These are phyloP conservation scores for Cephonodes hylas DNA, from an alignment of 2,888 invertebrate genomes.

Conservation along the genomic window DNA sequence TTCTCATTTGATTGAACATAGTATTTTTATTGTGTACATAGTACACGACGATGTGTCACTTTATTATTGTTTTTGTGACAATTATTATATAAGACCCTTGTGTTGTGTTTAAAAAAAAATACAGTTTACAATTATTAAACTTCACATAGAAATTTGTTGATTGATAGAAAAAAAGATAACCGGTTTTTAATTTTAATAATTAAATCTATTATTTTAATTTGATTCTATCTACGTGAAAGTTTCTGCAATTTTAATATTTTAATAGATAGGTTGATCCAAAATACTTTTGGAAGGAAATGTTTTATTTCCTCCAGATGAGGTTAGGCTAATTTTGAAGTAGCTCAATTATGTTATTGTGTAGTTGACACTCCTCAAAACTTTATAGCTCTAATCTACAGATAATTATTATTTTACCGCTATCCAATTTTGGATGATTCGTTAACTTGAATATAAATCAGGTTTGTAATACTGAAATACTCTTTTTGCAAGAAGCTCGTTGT, in stretches of 20 bases:
- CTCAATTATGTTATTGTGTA: background rate
- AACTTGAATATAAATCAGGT: conserved; percentile 14
- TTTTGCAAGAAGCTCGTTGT: conserved; percentile 6
- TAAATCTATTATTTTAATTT: background rate
- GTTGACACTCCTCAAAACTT: background rate
- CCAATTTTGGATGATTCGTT: conserved; percentile 3
- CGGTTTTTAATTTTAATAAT: background rate
- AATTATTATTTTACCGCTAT: background rate
- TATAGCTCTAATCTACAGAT: background rate
- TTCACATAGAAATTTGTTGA: background rate
- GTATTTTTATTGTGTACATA: too few relatives aligned
- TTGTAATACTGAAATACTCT: background rate
- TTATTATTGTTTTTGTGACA: too few relatives aligned
- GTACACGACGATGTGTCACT: too few relatives aligned
- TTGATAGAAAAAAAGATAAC: background rate
- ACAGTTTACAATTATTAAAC: too few relatives aligned
- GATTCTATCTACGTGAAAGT: background rate
- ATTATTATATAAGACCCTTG: too few relatives aligned
- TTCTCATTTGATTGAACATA: too few relatives aligned
- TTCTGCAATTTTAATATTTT: background rate
- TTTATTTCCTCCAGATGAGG: background rate
- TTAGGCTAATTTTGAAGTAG: background rate
- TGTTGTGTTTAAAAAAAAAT: too few relatives aligned
- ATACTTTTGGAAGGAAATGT: background rate
- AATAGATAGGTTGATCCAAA: background rate